phyloP scores from a whole-genome alignment of 1,140 invertebrate genomes.

The Metaphire vulgaris region DNA sequence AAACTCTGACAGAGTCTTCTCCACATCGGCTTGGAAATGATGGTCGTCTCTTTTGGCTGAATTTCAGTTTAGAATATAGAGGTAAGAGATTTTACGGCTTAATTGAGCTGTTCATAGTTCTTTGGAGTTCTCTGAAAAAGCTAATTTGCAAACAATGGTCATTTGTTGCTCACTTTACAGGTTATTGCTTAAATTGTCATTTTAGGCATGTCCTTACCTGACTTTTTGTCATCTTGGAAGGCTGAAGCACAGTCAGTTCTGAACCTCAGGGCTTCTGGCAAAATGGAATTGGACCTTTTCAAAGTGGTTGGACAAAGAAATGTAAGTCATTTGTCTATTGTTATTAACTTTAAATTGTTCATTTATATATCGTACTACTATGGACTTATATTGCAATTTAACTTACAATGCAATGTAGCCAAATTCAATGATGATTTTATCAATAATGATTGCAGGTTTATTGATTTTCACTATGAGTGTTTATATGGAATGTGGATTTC shows the following conservation, averaged over 20 bases:
- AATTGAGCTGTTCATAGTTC: no score
- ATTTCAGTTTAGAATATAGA: constrained; percentile 23
- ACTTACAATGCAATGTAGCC: no score
- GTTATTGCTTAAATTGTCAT: neutral
- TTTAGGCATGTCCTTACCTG: constrained; percentile 7
- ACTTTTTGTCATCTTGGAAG: constrained; percentile 17
- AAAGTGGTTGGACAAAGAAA: constrained; percentile 25
- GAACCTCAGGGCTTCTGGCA: constrained; percentile 15
- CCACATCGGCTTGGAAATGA: neutral
- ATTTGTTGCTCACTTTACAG: no score
- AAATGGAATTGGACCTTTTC: constrained; percentile 15
- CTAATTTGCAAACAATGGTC: no score
- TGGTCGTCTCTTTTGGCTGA: constrained; percentile 20
- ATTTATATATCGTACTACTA: no score
- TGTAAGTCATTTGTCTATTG: neutral
- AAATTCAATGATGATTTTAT: no score
- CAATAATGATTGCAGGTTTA: no score
- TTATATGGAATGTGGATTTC: no score
- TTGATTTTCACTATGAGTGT: no score
- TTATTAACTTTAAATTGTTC: no score
- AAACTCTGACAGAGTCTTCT: neutral
- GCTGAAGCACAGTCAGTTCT: constrained; percentile 14
- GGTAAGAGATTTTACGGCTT: constrained; percentile 10
- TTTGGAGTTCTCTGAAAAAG: no score
- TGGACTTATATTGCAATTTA: no score